Percentiles rank a stretch among this genome's conserved stretches.
These are phyloP conservation scores for Nephrotoma flavescens DNA, from an alignment of 2,888 invertebrate genomes.

Conservation along the genomic window DNA sequence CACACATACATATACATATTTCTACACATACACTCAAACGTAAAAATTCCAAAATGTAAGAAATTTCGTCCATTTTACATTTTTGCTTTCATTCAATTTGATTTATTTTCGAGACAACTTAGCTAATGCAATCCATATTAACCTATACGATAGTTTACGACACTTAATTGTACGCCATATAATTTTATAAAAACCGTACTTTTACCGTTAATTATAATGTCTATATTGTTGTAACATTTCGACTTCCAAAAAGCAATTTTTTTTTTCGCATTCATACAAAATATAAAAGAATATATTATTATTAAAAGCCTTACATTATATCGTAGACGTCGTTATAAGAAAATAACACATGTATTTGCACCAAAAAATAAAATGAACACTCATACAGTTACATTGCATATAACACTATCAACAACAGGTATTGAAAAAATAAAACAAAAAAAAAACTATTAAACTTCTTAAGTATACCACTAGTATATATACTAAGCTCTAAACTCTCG, in stretches of 20 bases:
- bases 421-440: background rate
- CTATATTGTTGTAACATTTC: background rate
- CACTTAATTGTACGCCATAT: background rate
- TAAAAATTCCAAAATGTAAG: background rate
- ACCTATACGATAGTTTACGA: background rate
- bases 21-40: background rate
- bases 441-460: background rate
- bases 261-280: background rate
- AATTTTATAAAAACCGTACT: background rate
- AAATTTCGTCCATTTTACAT: background rate
- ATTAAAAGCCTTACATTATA: background rate
- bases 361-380: background rate
- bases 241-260: background rate
- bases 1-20: background rate
- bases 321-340: background rate
- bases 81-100: background rate
- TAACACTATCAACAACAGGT: background rate
- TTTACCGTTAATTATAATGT: background rate
- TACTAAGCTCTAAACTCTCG: background rate
- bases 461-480: background rate
- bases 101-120: background rate
- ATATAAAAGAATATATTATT: background rate
- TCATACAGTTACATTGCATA: background rate
- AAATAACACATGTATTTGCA: background rate
- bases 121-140: background rate